phyloP scores from a whole-genome alignment of 2,113 vertebrate genomes.

The Chionomys nivalis region DNA sequence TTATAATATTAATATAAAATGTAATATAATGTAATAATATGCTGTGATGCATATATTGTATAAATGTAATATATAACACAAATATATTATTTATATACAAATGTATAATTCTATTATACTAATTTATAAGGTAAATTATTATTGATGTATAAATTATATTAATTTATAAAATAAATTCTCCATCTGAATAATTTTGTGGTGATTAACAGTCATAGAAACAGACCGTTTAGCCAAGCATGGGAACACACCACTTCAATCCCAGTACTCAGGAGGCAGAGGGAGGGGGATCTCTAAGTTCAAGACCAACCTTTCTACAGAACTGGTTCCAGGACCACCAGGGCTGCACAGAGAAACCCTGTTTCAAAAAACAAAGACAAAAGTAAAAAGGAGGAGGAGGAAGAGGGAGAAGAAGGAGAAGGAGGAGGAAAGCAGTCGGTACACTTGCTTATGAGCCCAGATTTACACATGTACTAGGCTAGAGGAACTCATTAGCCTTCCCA shows the following conservation, averaged over 20 bases:
- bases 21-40: no score
- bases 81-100: neutral
- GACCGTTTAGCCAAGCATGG: neutral
- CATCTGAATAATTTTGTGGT: neutral
- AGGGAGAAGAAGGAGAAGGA: neutral
- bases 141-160: neutral
- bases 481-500: neutral
- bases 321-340: no score
- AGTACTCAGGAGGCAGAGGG: neutral
- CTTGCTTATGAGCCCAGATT: neutral
- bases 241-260: neutral
- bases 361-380: neutral
- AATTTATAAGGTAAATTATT: neutral
- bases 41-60: no score
- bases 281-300: neutral
- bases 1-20: neutral
- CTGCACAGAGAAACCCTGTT: no score
- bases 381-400: neutral
- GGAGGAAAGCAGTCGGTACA: neutral
- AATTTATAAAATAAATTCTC: neutral
- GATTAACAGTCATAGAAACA: neutral
- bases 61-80: no score
- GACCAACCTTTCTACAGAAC: neutral
- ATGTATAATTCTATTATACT: neutral
- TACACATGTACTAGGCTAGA: neutral